Base-by-base conservation (phyloP, 2,113 vertebrate species). In the Oreochromis spilurus region DNA sequence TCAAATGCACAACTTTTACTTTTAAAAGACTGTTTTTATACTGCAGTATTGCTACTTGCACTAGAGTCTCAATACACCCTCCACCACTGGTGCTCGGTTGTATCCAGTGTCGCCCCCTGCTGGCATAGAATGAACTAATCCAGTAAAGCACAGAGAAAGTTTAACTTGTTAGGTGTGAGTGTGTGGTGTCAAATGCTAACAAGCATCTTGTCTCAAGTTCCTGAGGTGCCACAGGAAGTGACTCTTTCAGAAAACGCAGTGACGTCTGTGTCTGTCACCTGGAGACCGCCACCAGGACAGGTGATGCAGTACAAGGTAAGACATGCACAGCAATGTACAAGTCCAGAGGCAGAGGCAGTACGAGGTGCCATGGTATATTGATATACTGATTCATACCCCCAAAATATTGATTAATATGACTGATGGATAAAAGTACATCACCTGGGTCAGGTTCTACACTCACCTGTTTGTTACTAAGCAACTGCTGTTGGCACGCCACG, bases 221-320 rank as follows among this genome's bases (percentile, higher is more conserved):
- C 97, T 84, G 97, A 93, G 34, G 93, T 92, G 79, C 97, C 97
- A 2, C 95, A 95, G 87, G 94, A 96, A 87, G 91, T 98, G 45
- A 82, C 94, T 77, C 94, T 97, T 84, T 95, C 96, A 67, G 96
- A 96, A 45, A 94, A 96, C 86, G 95, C 95, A 84, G 96, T 96
- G 85, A 96, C 93, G 29, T 91, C 94, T 11, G 90, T 96, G 79
- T 97, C 96, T 93, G 90, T 98, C 81, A 97, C 96, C 79, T 98
- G 97, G 98, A 96, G 96, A 81, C 83, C 86, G 17, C 96, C 97
- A 75, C 87, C 82, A 55, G 97, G 97, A 84, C 90, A 92, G 82
- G 97, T 96, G 93, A 95, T 97, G 60, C 92, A 92, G 36, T 97
- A 97, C 96, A 96, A 96, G 96, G 97, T 98, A 85, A 93, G 84